phyloP scores from a whole-genome alignment of 37 sponge, comb jelly and placozoan genomes.

The Agelas oroides region DNA sequence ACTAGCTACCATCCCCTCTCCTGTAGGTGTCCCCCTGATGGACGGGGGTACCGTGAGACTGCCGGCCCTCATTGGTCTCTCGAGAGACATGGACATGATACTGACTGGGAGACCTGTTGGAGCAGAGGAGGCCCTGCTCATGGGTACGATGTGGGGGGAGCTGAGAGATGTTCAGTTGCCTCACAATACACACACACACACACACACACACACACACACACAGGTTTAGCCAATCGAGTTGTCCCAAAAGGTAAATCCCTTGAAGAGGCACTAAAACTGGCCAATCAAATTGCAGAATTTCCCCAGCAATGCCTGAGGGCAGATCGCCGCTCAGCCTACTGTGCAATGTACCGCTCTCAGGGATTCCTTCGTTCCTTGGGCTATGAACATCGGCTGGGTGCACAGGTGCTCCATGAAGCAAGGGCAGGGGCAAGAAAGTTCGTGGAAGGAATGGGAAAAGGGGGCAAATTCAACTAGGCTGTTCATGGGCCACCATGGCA shows the following conservation, averaged over 20 bases:
- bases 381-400: too few relatives aligned
- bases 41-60: constrained; percentile 83
- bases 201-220: neutral
- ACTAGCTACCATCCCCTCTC: neutral
- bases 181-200: neutral
- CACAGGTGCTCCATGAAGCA: constrained; percentile 9
- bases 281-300: constrained; percentile 56
- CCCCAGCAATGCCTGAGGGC: constrained; percentile 66
- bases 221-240: constrained; percentile 73
- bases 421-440: constrained; percentile 37
- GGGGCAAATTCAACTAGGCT: constrained; percentile 30
- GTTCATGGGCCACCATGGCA: neutral
- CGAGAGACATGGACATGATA: constrained; percentile 78
- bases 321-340: constrained; percentile 55
- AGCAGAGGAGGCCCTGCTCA: constrained; percentile 60
- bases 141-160: constrained; percentile 47
- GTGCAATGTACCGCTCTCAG: neutral
- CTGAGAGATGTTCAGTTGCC: neutral
- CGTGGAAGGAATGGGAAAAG: constrained; percentile 21
- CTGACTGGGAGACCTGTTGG: constrained; percentile 72
- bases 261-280: constrained; percentile 50
- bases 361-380: too few relatives aligned
- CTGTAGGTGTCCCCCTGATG: constrained; percentile 74
- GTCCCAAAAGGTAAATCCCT: constrained; percentile 56
- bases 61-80: constrained; percentile 74